Evolutionary conservation across 1,140 invertebrate genomes (phyloP).

Genomic region (Leguminivora glycinivorella): DNA sequence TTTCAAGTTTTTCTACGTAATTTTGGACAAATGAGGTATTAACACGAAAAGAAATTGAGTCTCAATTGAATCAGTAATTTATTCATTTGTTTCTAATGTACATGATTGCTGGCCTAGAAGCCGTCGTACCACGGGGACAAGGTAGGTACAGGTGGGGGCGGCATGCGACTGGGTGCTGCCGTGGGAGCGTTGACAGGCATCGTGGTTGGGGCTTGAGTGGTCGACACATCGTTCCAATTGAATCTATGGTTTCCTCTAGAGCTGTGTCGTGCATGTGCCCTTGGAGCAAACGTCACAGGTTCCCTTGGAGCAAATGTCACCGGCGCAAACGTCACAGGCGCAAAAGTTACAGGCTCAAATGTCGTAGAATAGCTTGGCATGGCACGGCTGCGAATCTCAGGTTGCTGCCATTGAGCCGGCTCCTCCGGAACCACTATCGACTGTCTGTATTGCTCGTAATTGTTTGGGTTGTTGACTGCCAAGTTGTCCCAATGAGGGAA

Average conservation of each 20-base stretch:
- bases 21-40: background rate
- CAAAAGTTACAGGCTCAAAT: background rate
- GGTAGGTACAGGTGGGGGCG: slow-evolving; percentile 47
- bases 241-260: slow-evolving; percentile 38
- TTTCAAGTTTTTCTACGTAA: background rate
- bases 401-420: background rate
- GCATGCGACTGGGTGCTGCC: background rate
- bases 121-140: slow-evolving; percentile 50
- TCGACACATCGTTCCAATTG: slow-evolving; percentile 31
- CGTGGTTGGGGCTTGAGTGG: slow-evolving; percentile 1
- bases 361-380: background rate
- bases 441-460: slow-evolving; percentile 25
- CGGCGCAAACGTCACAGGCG: background rate
- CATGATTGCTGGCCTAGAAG: slow-evolving; percentile 33
- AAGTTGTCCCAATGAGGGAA: slow-evolving; percentile 14
- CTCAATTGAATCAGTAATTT: background rate
- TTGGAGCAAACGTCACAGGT: background rate
- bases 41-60: background rate
- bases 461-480: slow-evolving; percentile 1
- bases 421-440: background rate
- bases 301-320: background rate
- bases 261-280: background rate
- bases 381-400: background rate
- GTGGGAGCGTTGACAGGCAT: background rate
- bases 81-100: background rate